A percentile compares a stretch with the other conserved stretches of the same genome.
phyloP scores from a whole-genome alignment of 2,888 invertebrate species.

The Lochmaea crataegi region DNA sequence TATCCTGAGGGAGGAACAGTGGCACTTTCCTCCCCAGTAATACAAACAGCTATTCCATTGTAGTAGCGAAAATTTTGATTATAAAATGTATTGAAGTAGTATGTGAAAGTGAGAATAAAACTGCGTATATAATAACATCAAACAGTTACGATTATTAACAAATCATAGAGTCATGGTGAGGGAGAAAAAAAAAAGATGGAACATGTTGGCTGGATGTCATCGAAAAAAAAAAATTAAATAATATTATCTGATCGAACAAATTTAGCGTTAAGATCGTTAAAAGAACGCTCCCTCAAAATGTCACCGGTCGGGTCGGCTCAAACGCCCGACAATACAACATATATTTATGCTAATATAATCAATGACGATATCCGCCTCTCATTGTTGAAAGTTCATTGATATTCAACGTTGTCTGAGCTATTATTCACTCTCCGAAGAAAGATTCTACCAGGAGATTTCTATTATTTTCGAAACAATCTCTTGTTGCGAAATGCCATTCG shows the following conservation, averaged over 20 bases:
- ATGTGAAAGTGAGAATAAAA: too few species aligned
- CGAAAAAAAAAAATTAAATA: conserved; percentile 41
- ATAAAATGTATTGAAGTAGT: too few species aligned
- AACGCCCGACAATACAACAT: conserved; percentile 55
- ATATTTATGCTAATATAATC: conserved; percentile 61
- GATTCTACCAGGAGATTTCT: conserved; percentile 43
- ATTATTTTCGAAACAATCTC: conserved; percentile 36
- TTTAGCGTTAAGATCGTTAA: conserved; percentile 38
- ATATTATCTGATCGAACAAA: conserved; percentile 42
- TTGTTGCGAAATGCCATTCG: conserved; percentile 36
- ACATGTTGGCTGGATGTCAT: conserved; percentile 15
- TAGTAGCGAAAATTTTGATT: too few species aligned
- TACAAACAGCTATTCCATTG: too few species aligned
- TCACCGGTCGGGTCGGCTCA: conserved; percentile 41
- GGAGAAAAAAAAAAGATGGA: neutral
- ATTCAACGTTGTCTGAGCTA: conserved; percentile 59
- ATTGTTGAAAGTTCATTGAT: conserved; percentile 59
- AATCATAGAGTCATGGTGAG: neutral
- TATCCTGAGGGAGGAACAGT: too few species aligned
- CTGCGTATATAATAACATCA: too few species aligned
- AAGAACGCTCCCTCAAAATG: conserved; percentile 44
- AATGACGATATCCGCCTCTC: conserved; percentile 57
- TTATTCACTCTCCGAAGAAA: conserved; percentile 40
- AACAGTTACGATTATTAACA: neutral
- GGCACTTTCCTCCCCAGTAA: too few species aligned